Evolutionary conservation across 2,113 vertebrate genomes (phyloP), one percentile per base, ranked within the genome.

Genomic region (Anser brachyrhynchus): DNA sequence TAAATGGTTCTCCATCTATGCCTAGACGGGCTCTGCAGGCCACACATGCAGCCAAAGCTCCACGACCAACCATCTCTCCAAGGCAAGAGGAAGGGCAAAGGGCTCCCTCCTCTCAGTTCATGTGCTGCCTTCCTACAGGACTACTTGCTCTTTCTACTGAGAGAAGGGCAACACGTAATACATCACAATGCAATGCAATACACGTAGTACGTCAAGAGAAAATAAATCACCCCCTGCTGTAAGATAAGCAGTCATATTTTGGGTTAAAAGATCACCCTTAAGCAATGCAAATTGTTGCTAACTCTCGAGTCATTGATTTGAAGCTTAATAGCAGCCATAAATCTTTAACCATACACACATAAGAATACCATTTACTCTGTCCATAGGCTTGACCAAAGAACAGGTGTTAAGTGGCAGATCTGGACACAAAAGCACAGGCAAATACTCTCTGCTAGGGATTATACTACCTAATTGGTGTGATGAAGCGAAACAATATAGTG

Each of bases 301-400:
- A 22, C 22, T 26, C 4, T 0, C 6, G 28, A 6, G 11, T 11
- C 52, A 26, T 3, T 41, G n/a, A 72, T 37, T 25, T 39, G 2
- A 46, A 72, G 59, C 25, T 66, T 7, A 58, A 35, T 15, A 84
- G 55, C 21, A 43, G 21, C 25, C 11, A 18, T 49, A 64, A 16
- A 61, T 9, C 39, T 67, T 66, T 8, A 54, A 29, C 9, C 29
- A 26, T 73, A 55, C 9, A 49, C 17, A 33, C 17, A 35, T 11
- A 44, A 65, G 28, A 61, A 11, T 29, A 88, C 22, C 29, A 35
- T 28, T 67, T 6, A 22, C 52, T 62, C 66, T 37, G 49, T 35
- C 61, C 58, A 26, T 4, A 80, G 44, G 43, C 15, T 25, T 23
- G 29, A 43, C 11, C 1, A 0, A 43, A 80, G 43, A 17, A 59